A percentile compares a stretch with the other conserved stretches of the same genome.
phyloP scores from a whole-genome alignment of 2,797 vertebrate genomes.

The Hoplostethus mediterraneus region DNA sequence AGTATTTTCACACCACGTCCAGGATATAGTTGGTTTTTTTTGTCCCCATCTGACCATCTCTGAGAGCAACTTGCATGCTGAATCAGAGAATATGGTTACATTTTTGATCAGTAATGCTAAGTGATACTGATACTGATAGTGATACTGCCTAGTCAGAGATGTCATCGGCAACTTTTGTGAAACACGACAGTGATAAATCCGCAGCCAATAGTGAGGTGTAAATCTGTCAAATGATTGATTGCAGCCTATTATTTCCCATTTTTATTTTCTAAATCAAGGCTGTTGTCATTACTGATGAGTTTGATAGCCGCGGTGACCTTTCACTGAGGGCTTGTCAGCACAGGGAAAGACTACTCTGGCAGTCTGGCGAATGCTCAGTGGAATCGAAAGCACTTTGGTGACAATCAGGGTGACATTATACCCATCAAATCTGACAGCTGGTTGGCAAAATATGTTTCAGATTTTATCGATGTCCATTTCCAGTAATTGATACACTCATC shows the following conservation, averaged over 20 bases:
- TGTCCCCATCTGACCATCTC: neutral
- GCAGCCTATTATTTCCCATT: constrained; percentile 12
- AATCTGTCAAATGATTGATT: constrained; percentile 11
- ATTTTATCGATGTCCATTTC: neutral
- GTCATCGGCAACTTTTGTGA: neutral
- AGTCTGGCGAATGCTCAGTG: neutral
- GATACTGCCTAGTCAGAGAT: neutral
- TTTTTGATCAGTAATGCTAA: neutral
- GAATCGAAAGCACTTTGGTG: constrained; percentile 11
- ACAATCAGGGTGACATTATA: neutral
- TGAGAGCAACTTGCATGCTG: neutral
- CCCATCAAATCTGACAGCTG: constrained; percentile 10
- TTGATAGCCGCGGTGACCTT: constrained; percentile 5
- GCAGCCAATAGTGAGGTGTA: neutral
- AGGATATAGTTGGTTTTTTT: neutral
- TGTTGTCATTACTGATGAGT: constrained; percentile 19
- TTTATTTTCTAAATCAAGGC: constrained; percentile 15
- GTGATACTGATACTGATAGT: no score
- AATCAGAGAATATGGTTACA: neutral
- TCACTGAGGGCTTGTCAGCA: constrained; percentile 7
- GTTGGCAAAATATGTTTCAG: neutral
- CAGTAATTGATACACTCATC: neutral
- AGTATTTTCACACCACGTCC: neutral
- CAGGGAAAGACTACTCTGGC: neutral
- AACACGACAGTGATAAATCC: constrained; percentile 25